Conservation (phyloP, 2,113 vertebrate genomes). For the Spea multiplicata region DNA sequence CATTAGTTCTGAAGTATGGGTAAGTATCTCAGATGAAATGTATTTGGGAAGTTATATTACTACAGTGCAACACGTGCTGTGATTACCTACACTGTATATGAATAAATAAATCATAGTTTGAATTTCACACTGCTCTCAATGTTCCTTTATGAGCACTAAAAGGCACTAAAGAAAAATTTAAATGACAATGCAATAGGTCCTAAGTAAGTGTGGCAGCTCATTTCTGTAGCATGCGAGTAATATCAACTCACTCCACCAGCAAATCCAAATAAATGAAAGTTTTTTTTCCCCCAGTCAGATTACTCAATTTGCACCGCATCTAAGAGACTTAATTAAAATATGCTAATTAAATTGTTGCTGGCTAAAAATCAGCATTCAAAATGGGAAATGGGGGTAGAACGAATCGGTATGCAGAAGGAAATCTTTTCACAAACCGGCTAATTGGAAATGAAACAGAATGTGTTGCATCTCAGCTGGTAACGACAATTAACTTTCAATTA, state of each 20-base stretch:
- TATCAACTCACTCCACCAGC: slow-evolving; percentile 39
- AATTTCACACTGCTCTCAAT: slow-evolving; percentile 21
- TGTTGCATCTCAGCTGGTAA: slow-evolving; percentile 13
- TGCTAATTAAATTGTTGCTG: slow-evolving; percentile 46
- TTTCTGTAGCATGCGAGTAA: slow-evolving; percentile 39
- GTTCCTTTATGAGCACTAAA: slow-evolving; percentile 35
- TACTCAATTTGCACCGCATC: slow-evolving; percentile 46
- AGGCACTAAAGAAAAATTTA: slow-evolving; percentile 37
- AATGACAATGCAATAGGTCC: slow-evolving; percentile 36
- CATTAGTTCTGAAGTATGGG: too few species aligned
- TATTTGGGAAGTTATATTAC: slow-evolving; percentile 3
- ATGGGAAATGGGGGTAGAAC: slow-evolving; percentile 17
- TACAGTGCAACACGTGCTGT: neutral
- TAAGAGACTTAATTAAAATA: slow-evolving; percentile 55
- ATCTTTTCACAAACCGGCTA: slow-evolving; percentile 14
- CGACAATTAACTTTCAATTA: slow-evolving; percentile 43
- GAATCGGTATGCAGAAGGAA: slow-evolving; percentile 31
- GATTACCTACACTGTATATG: slow-evolving; percentile 10
- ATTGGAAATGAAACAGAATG: slow-evolving; percentile 37
- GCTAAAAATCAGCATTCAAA: slow-evolving; percentile 43
- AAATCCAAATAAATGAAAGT: slow-evolving; percentile 51
- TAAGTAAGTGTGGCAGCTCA: slow-evolving; percentile 29
- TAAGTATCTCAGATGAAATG: neutral
- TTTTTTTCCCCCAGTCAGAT: slow-evolving; percentile 43
- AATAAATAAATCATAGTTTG: slow-evolving; percentile 43